Evolutionary conservation across 2,797 vertebrate genomes (phyloP).

Genomic region (Peromyscus eremicus): DNA sequence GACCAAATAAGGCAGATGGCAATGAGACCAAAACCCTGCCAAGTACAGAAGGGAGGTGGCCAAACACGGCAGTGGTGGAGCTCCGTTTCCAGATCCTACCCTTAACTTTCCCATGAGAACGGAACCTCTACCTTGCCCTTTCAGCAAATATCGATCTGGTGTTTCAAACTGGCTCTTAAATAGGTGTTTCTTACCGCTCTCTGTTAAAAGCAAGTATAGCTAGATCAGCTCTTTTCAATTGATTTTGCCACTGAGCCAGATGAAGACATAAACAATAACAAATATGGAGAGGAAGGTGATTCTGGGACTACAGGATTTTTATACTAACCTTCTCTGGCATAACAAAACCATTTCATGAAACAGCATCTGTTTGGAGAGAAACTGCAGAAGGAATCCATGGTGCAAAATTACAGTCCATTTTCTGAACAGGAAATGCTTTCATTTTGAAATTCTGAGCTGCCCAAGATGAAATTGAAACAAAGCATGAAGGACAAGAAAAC

Average conservation of each 20-base stretch:
- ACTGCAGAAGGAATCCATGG: not conserved
- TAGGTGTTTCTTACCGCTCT: not conserved
- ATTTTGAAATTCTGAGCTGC: not conserved
- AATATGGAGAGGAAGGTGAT: not conserved
- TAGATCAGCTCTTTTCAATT: slow-evolving; percentile 58
- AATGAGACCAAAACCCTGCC: not conserved
- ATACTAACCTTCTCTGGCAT: not conserved
- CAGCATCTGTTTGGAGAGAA: not conserved
- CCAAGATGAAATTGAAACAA: not conserved
- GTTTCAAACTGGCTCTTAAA: not conserved
- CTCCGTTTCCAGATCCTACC: not conserved
- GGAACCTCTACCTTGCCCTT: not conserved
- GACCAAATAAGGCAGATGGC: not conserved
- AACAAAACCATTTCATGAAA: slow-evolving; percentile 58
- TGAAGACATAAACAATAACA: slow-evolving; percentile 64
- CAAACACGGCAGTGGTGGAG: not conserved
- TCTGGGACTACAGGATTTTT: slow-evolving; percentile 52
- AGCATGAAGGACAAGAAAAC: not conserved
- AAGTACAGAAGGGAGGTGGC: not conserved
- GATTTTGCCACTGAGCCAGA: slow-evolving; percentile 69
- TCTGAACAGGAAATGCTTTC: not conserved
- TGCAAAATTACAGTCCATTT: not conserved
- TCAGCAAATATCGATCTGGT: not conserved
- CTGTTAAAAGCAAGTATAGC: not conserved
- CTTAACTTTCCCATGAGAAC: not conserved